Evolutionary conservation across 1,140 invertebrate genomes (phyloP).

Genomic region (Drosophila cardini): DNA sequence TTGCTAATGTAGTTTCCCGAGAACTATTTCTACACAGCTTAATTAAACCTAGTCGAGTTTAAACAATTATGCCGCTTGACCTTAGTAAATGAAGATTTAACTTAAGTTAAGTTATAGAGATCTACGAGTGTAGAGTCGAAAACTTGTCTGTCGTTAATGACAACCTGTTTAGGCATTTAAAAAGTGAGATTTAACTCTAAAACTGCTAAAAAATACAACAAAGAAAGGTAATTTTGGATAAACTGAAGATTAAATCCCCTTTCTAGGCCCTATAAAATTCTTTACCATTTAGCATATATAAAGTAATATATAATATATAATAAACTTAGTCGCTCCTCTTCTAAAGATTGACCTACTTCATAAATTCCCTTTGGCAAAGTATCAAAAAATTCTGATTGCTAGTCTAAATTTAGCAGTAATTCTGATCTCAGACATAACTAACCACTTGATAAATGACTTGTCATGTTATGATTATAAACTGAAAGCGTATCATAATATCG

Average conservation of each 20-base stretch:
- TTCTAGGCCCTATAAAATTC: too few species aligned
- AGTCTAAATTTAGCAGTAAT: not conserved
- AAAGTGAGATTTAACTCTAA: not conserved
- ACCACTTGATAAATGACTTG: slow-evolving; percentile 1
- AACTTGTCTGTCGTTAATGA: not conserved
- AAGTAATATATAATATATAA: too few species aligned
- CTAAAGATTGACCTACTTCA: too few species aligned
- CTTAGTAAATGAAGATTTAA: not conserved
- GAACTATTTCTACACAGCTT: not conserved
- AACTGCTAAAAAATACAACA: not conserved
- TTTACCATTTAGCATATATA: too few species aligned
- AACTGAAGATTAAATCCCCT: too few species aligned
- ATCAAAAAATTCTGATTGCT: too few species aligned
- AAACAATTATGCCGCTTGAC: slow-evolving; percentile 7
- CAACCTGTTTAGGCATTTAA: slow-evolving; percentile 2
- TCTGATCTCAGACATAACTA: not conserved
- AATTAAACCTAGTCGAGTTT: not conserved
- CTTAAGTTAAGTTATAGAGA: not conserved
- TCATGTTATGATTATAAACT: slow-evolving; percentile 1
- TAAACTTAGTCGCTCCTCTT: too few species aligned
- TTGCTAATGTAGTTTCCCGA: not conserved
- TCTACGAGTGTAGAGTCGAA: not conserved
- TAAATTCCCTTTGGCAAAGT: too few species aligned
- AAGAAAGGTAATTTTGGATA: too few species aligned
- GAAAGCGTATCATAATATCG: slow-evolving; percentile 13